Evolutionary conservation across 2,888 invertebrate genomes (phyloP), one percentile per base, ranked within the genome.

Genomic region (Eudemis profundana): DNA sequence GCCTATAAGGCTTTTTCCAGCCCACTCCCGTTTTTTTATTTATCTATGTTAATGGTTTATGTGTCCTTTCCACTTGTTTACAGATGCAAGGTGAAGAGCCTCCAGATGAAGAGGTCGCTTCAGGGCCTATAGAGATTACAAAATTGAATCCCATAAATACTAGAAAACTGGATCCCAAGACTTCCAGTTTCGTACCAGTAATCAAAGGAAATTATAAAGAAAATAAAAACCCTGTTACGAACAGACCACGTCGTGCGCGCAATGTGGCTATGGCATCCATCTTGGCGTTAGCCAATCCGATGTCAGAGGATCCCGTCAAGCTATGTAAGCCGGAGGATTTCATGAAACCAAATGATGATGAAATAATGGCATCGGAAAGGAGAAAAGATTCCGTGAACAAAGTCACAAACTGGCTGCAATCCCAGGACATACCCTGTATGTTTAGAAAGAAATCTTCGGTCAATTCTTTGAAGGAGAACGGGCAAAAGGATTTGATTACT

Each of bases 71-170:
- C n/a, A n/a, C n/a, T n/a, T 29, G 42, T 8, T 80, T 80, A 53
- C 74, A 86, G 86, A 83, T 85, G 2, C 70, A 77, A 3, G 59
- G 70, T 15, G 73, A 74, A 33, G 68, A 63, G 8, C 54, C 62
- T 4, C 61, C 40, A 59, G 29, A 61, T 51, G 56, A 33, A 65
- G 8, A 38, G 56, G 36, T 7, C 12, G 5, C n/a, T 0, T 8
- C 50, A 4, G 64, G 64, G n/a, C 50, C 56, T 3, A 21, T 68
- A 0, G 42, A 64, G 42, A 72, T 74, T 10, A 70, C 46, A 7
- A 74, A 73, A 63, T 56, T 67, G 1, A 56, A 68, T 5, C 47
- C 68, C n/a, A n/a, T n/a, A n/a, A n/a, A n/a, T n/a, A n/a, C n/a
- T n/a, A n/a, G n/a, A n/a, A n/a, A n/a, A n/a, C n/a, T n/a, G n/a